Base-by-base conservation (phyloP, 2,113 vertebrate genomes). In the Pomatostomus ruficeps region DNA sequence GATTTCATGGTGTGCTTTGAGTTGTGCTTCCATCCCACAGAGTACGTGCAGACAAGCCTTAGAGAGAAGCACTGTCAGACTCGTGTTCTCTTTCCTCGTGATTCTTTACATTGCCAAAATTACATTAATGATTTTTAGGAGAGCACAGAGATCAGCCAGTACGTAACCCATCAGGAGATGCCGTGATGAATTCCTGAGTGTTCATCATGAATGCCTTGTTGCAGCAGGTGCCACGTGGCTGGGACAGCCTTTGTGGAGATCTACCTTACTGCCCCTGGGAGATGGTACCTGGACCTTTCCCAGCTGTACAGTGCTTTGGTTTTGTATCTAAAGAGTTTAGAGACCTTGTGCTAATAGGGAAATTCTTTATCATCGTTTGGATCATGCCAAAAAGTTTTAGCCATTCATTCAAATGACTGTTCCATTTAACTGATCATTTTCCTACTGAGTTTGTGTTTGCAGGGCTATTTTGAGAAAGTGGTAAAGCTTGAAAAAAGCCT, bases 171-270 rank as follows among this genome's bases (percentile, higher is more conserved):
- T 48, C 46, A 42, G 49, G 40, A 76, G 36, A 73, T 10, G 21
- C 25, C 36, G 33, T 33, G n/a, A 55, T 43, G 61, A 58, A 46
- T 81, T 87, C n/a, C 73, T 73, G 45, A 73, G 15, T 19, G 22
- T 87, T 51, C 14, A 20, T 36, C 25, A 10, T 31, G 19, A 75
- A 9, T 2, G 2, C 19, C 21, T n/a, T 43, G 31, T 29, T 83
- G 31, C 31, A 75, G 26, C 24, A 51, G 15, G 9, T 48, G 42
- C 12, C 24, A 28, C 0, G 0, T 28, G 29, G 11, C 12, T 4
- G 7, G 24, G 46, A 73, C 74, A 52, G 8, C 13, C 80, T 68
- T 52, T 4, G 2, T 78, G n/a, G 40, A 82, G 10, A 23, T 49
- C 11, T 85, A 1, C 24, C 24, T 19, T 65, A 11, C 20, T 57